Base-by-base conservation (phyloP, 1,140 invertebrate genomes). In the Vollenhovia emeryi region DNA sequence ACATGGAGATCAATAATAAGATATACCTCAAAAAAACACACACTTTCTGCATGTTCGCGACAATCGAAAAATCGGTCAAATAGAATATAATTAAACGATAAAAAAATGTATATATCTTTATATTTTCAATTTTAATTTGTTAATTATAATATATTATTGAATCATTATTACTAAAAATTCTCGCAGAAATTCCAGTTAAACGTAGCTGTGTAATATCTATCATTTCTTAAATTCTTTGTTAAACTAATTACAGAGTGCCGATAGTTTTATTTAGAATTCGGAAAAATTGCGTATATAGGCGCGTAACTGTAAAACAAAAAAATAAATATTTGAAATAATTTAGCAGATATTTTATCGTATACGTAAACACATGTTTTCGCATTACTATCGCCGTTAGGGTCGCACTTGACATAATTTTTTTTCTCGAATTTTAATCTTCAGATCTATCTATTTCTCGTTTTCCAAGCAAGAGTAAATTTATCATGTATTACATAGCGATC, bases 401-500 rank as follows among this genome's bases (percentile, higher is more conserved):
- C 40, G 6, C 18, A 62, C 13, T 62, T 73, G 30, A 21, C 9
- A 40, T 24, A 73, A 55, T 76, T 60, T 3, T 57, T 74, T 18
- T 74, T 18, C 7, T n/a, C 36, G 5, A 40, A 43, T 43, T 30
- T 40, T 76, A 62, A 43, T 43, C 18, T 43, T 30, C 9, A 36
- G 24, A 75, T 27, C 15, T 55, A n/a, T 24, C n/a, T 76, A 43
- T 76, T 76, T 40, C 27, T 30, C 57, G 40, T 76, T 76, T 76
- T 30, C 30, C 36, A 66, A 43, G 40, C 57, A 13, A 24, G 36
- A 52, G 50, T 45, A 33, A 82, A 82, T 82, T 82, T 82, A 82
- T 82, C 78, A 82, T 71, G 78, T 73, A 73, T 71, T 50, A 57
- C 78, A 57, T 43, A 68, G 50, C 78, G 78, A 82, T 82, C 66